Evolutionary conservation across 1,140 invertebrate genomes (phyloP), one percentile per base, ranked within the genome.

Genomic region (Cydia pomonella): DNA sequence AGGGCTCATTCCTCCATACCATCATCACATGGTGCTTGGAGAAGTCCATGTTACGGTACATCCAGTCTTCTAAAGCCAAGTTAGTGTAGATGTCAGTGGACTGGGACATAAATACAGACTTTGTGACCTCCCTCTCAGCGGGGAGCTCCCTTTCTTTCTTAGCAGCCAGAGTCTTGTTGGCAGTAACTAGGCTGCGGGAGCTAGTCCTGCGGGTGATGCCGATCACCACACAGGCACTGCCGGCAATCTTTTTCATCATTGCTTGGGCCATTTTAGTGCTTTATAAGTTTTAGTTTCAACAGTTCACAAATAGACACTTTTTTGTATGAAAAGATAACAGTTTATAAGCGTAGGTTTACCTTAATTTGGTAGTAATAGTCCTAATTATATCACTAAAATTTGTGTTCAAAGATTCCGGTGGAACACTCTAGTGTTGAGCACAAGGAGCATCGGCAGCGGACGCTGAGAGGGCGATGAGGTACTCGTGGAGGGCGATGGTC

Each of bases 61-160:
- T 92, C 98, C 98, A 99, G 86, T 99, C 97, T 93, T 99, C 98
- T 7, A 99, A 90, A 13, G 98, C 98, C 81, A 99, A 90, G 93
- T 99, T 99, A 1, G 96, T 96, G 86, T 96, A 98, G 73, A 99
- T 96, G 89, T 98, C 96, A 77, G 95, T 95, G 0, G 97, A 98
- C 89, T 97, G 97, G 0, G 98, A 99, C 80, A 99, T 97, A 80
- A 97, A 97, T 47, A 98, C 97, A 12, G 97, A 97, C 91, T 98
- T 97, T 75, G 95, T 95, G 62, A 96, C 94, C 77, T 93, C 87
- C 62, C 86, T 83, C 81, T 94, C 93, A 23, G 86, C 73, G 16
- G 89, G 88, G 76, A 92, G 76, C 18, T 82, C 80, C 23, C 81
- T 78, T n/a, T 87, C 85, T 73, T 77, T 79, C 73, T 87, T 89